phyloP scores from a whole-genome alignment of 1,140 invertebrate genomes.

The Microvelia longipes region DNA sequence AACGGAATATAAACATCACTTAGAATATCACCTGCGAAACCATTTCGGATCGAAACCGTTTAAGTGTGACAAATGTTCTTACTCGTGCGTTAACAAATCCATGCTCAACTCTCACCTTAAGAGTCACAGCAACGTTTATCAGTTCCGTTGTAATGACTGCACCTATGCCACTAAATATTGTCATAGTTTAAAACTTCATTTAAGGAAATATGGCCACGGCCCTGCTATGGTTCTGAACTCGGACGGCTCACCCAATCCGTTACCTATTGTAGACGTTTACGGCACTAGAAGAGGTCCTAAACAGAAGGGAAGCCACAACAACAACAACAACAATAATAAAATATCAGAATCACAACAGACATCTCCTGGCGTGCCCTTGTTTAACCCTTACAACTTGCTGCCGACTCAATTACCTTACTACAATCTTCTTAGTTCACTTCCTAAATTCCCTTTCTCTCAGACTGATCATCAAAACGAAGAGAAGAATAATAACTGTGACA shows the following conservation, averaged over 20 bases:
- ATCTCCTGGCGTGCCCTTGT: slow-evolving; percentile 8
- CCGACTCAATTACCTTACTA: slow-evolving; percentile 18
- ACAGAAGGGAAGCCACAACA: slow-evolving; percentile 34
- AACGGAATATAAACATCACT: slow-evolving; percentile 96
- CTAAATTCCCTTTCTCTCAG: slow-evolving; percentile 11
- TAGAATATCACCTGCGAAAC: slow-evolving; percentile 93
- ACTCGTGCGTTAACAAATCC: slow-evolving; percentile 95
- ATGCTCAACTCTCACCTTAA: slow-evolving; percentile 99
- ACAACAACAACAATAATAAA: not conserved
- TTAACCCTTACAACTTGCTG: slow-evolving; percentile 16
- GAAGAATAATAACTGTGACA: slow-evolving; percentile 16
- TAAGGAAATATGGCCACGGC: slow-evolving; percentile 83
- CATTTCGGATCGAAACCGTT: slow-evolving; percentile 93
- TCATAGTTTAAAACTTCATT: slow-evolving; percentile 89
- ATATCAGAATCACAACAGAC: slow-evolving; percentile 1
- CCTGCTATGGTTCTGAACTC: slow-evolving; percentile 72
- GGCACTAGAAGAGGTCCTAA: slow-evolving; percentile 74
- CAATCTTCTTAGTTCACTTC: slow-evolving; percentile 16
- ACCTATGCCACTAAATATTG: slow-evolving; percentile 97
- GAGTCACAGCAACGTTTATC: slow-evolving; percentile 91
- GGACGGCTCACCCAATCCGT: slow-evolving; percentile 71
- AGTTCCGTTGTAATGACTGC: slow-evolving; percentile 88
- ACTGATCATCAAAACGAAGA: slow-evolving; percentile 8
- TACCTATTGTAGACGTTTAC: slow-evolving; percentile 78
- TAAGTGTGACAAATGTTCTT: slow-evolving; percentile 81